Percentiles rank a stretch among this genome's conserved stretches.
These are phyloP conservation scores for Prunella himalayana DNA, from an alignment of 2,113 vertebrate genomes.

Conservation along the genomic window DNA sequence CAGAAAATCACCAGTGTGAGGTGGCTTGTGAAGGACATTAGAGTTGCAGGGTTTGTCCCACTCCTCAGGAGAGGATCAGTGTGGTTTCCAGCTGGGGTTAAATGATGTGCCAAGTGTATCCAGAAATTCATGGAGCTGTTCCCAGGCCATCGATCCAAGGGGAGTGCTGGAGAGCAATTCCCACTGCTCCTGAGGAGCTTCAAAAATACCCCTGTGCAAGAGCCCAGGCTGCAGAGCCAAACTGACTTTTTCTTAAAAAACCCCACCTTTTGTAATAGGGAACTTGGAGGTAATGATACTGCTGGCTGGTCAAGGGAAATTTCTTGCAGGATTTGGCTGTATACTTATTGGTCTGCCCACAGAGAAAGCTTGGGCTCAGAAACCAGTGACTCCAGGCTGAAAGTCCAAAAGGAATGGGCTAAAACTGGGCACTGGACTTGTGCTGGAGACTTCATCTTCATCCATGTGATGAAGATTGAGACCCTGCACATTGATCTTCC, in stretches of 20 bases:
- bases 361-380: fast-evolving
- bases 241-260: not conserved
- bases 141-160: not conserved
- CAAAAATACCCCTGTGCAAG: not conserved
- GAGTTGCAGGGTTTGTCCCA: not conserved
- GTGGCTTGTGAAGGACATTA: not conserved
- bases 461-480: not conserved
- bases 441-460: not conserved
- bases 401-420: not conserved
- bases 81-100: not conserved
- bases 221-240: not conserved
- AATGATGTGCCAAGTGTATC: not conserved
- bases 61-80: not conserved
- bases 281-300: not conserved
- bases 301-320: not conserved
- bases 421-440: not conserved
- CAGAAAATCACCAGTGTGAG: not conserved
- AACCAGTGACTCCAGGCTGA: not conserved
- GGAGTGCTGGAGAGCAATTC: not conserved
- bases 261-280: not conserved
- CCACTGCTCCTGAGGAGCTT: not conserved
- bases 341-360: not conserved
- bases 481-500: not conserved
- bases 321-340: not conserved
- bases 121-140: not conserved